Evolutionary conservation across 2,797 vertebrate genomes (phyloP).

Genomic region (Onychomys arenicola): DNA sequence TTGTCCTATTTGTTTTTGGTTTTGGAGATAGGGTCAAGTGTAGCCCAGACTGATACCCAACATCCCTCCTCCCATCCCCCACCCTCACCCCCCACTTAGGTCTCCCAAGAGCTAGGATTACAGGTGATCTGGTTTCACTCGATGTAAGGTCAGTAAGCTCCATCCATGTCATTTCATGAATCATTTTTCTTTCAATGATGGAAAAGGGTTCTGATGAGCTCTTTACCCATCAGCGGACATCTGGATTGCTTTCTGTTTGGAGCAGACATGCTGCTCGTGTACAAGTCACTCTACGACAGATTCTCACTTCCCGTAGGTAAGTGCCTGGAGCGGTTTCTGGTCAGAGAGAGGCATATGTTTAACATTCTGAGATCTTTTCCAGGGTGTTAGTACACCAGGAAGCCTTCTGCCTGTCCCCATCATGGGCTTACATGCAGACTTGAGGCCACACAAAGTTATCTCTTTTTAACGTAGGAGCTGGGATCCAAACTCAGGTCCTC

Average conservation of each 20-base stretch:
- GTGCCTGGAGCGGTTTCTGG: neutral
- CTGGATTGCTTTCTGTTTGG: neutral
- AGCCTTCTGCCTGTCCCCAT: no score
- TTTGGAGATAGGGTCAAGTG: neutral
- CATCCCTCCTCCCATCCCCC: no score
- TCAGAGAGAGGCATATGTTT: neutral
- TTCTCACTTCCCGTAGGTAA: neutral
- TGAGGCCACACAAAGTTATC: neutral
- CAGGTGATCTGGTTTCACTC: neutral
- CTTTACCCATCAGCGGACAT: neutral
- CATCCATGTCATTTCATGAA: neutral
- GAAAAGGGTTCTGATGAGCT: neutral
- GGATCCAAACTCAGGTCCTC: neutral
- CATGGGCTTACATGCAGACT: no score
- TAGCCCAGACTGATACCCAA: neutral
- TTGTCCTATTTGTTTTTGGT: neutral
- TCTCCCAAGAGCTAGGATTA: neutral
- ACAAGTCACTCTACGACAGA: neutral
- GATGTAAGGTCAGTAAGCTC: neutral
- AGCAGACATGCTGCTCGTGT: neutral
- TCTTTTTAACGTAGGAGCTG: neutral
- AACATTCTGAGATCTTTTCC: neutral
- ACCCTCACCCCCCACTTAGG: no score
- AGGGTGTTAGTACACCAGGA: neutral
- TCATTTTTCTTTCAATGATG: neutral